Evolutionary conservation across 2,888 invertebrate genomes (phyloP).

Genomic region (Nezara viridula): DNA sequence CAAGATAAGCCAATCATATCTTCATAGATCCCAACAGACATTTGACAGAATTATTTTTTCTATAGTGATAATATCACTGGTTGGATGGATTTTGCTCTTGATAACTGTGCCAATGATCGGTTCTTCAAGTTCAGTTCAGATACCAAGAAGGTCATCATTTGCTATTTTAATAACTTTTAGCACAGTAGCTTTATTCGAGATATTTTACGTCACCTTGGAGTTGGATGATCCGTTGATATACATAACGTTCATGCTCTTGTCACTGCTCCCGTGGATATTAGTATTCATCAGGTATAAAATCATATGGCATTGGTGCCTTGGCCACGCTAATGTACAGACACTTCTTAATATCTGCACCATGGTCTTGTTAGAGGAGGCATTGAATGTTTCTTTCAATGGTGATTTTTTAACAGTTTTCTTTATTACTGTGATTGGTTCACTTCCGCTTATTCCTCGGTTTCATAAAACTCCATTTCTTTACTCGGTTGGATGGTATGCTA

Average conservation of each 20-base stretch:
- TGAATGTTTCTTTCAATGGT: background rate
- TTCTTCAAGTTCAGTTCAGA: background rate
- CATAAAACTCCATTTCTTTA: conserved; percentile 30
- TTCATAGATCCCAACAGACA: background rate
- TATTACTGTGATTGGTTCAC: background rate
- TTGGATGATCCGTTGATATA: background rate
- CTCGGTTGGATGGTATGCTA: conserved; percentile 21
- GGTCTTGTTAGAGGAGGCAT: background rate
- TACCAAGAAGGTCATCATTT: background rate
- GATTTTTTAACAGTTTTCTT: background rate
- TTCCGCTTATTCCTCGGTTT: conserved; percentile 28
- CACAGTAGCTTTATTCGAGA: background rate
- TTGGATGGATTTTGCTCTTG: conserved; percentile 17
- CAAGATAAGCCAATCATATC: background rate
- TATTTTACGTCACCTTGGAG: background rate
- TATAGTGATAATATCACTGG: background rate
- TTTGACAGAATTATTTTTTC: conserved; percentile 37
- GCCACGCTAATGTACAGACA: background rate
- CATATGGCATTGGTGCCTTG: background rate
- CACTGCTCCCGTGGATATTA: background rate
- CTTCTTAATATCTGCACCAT: background rate
- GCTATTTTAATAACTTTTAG: background rate
- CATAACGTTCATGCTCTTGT: background rate
- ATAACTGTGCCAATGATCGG: background rate
- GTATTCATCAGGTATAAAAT: background rate